A percentile compares a stretch with the other conserved stretches of the same genome.
phyloP scores from a whole-genome alignment of 2,113 vertebrate species.

The Smithornis capensis region DNA sequence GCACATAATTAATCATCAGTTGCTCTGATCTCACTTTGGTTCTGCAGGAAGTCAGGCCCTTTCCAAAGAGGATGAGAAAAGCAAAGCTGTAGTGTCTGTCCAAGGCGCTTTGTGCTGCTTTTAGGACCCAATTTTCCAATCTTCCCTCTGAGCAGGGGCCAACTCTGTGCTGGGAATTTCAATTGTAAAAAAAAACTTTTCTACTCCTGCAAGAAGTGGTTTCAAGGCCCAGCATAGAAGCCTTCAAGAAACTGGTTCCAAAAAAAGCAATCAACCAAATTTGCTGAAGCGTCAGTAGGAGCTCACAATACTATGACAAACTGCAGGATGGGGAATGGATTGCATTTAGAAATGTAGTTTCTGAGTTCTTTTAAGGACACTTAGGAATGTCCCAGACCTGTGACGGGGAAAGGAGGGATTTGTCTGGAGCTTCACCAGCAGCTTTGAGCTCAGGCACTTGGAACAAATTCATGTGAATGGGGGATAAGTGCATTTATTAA shows the following conservation, averaged over 20 bases:
- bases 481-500: background rate
- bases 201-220: background rate
- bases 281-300: background rate
- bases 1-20: background rate
- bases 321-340: background rate
- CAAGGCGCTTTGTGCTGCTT: background rate
- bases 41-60: background rate
- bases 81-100: rapidly evolving
- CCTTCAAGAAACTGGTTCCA: background rate
- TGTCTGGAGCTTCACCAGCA: background rate
- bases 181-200: background rate
- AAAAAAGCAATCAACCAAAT: background rate
- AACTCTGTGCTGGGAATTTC: background rate
- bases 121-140: background rate
- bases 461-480: background rate
- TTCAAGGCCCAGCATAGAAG: background rate
- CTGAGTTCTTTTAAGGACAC: background rate
- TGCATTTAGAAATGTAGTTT: background rate
- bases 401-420: background rate
- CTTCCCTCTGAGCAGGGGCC: background rate
- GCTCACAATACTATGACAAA: background rate
- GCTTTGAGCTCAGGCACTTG: background rate
- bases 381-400: background rate
- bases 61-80: background rate
- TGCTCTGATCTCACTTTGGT: background rate